A percentile compares a stretch with the other conserved stretches of the same genome.
phyloP scores from a whole-genome alignment of 2,888 invertebrate genomes.

The Drosophila vallismaia region DNA sequence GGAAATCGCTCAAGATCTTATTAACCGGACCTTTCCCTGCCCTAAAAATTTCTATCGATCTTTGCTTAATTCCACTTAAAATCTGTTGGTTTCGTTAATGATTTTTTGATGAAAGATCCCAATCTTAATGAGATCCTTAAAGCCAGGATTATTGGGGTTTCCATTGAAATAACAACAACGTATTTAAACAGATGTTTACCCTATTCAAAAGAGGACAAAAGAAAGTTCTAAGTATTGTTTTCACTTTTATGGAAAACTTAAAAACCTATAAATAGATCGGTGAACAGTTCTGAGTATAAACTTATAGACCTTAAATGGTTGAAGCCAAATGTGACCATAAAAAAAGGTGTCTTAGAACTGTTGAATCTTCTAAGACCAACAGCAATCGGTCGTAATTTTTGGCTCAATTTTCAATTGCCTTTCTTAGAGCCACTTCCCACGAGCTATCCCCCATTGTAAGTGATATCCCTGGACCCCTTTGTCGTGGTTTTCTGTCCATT shows the following conservation, averaged over 20 bases:
- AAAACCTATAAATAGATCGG: no score
- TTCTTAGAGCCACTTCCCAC: conserved; percentile 18
- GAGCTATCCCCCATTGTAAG: conserved; percentile 44
- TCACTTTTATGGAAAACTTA: neutral
- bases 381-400: neutral
- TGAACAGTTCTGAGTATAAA: neutral
- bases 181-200: conserved; percentile 20
- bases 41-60: conserved; percentile 56
- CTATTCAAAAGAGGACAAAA: neutral
- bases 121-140: conserved; percentile 40
- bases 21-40: conserved; percentile 39
- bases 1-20: conserved; percentile 19
- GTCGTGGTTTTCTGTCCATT: conserved; percentile 53
- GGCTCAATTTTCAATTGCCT: conserved; percentile 5
- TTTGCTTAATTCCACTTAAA: conserved; percentile 48
- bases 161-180: conserved; percentile 6
- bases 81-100: conserved; percentile 37
- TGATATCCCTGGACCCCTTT: conserved; percentile 65
- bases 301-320: neutral
- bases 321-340: neutral
- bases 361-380: neutral
- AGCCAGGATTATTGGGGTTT: conserved; percentile 30
- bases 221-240: conserved; percentile 5
- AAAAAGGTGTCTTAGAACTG: neutral
- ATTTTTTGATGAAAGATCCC: conserved; percentile 34